Base-by-base conservation (phyloP, 2,888 invertebrate species). In the Sinohyriopsis cumingii region DNA sequence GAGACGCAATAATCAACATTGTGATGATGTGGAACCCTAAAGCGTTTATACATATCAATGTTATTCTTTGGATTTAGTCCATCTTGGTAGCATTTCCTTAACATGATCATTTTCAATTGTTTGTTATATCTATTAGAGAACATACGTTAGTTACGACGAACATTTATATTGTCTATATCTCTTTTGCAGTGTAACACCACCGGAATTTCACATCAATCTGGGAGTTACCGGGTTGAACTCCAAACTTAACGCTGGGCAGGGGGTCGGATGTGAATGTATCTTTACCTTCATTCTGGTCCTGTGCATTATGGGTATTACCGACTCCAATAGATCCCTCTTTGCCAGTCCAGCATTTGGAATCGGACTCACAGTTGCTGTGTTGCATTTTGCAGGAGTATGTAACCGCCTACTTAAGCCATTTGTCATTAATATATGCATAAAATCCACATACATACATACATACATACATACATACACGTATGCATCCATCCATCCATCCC, bases 201-300 rank as follows among this genome's bases (percentile, higher is more conserved):
- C 65, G 18, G 18, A 28, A 0, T 60, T 75, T 55, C 78, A 83
- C 62, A 60, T 28, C 22, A 82, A 82, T 60, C 80, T 86, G 12
- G 86, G 81, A 6, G 77, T 84, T 19, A 85, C 84, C 18, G 59
- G 62, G 1, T 64, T 86, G 9, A 72, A 71, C 63, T 0, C n/a
- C 3, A 33, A 60, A 1, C 65, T 87, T 5, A 91, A 91, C 24
- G 92, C 93, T 15, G 92, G 92, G 3, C 96, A 96, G 91, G 97
- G 95, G 1, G 91, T 97, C 69, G 91, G 95, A 59, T 92, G 96
- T 73, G 98, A 98, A 89, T 93, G 94, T 0, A 90, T 97, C 84
- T 94, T 96, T 81, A 96, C 97, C 63, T 94, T 97, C 87, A 92
- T 96, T n/a, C 92, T 97, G 73, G 93, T 97, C 25, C 92, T 96